Conservation (phyloP, 23 tunicate genomes). For the Trididemnum nubilum region DNA sequence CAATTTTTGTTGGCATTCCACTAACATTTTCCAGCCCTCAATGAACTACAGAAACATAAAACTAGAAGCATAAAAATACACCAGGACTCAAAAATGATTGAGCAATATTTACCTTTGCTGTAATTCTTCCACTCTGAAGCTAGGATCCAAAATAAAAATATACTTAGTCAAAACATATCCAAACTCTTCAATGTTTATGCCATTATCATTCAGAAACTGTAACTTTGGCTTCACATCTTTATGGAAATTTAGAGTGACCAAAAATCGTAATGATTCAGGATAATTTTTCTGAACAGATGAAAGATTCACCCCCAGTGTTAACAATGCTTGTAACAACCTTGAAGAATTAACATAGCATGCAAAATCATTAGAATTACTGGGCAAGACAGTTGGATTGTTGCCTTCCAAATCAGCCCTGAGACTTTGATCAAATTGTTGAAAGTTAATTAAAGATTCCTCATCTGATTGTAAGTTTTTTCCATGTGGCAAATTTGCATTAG, state of each 20-base stretch:
- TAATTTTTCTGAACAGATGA: slow-evolving; percentile 34
- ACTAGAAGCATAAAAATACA: too few species aligned
- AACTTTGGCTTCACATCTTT: slow-evolving; percentile 64
- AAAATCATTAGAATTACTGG: slow-evolving; percentile 36
- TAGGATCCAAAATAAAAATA: slow-evolving; percentile 57
- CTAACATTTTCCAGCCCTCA: too few species aligned
- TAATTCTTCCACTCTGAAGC: slow-evolving; percentile 24
- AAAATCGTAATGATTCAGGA: slow-evolving; percentile 44
- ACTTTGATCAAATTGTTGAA: slow-evolving; percentile 34
- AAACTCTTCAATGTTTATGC: slow-evolving; percentile 52
- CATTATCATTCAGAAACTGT: slow-evolving; percentile 40
- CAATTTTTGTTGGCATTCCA: too few species aligned
- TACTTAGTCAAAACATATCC: slow-evolving; percentile 61
- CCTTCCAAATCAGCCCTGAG: slow-evolving; percentile 7
- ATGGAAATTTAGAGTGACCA: slow-evolving; percentile 51
- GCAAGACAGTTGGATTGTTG: background rate
- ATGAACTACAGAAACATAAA: too few species aligned
- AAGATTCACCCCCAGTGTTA: slow-evolving; percentile 62
- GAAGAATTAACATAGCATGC: slow-evolving; percentile 55
- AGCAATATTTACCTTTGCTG: slow-evolving; percentile 56
- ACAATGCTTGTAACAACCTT: slow-evolving; percentile 53
- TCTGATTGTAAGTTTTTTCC: too few species aligned
- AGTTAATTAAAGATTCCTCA: background rate
- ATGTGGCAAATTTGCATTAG: too few species aligned
- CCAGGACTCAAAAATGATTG: too few species aligned